Base-by-base conservation (phyloP, 1,140 invertebrate species). In the Dryas iulia region DNA sequence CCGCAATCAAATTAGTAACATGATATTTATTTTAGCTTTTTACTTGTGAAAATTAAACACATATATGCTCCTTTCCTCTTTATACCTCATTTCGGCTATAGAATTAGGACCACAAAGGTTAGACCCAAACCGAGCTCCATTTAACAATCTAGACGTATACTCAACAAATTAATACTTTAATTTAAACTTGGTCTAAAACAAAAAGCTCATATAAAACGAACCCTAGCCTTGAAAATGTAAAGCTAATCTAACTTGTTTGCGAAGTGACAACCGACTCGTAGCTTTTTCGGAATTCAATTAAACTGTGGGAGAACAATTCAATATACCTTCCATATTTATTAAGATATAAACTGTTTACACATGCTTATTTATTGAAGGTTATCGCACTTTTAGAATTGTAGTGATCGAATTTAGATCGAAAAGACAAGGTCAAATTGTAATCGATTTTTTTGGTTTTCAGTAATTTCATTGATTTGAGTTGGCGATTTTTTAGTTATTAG, bases 161-260 rank as follows among this genome's bases (percentile, higher is more conserved):
- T 39, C 0, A n/a, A 39, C n/a, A 39, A 14, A 39, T 39, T 39
- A 39, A 6, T 39, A 14, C 4, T 14, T 39, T 14, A 39, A 39
- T 14, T 39, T 39, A 39, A 39, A 39, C 33, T 39, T 12, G 33
- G n/a, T 39, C 33, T 39, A 39, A 39, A 14, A 39, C 33, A 61
- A 59, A 59, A 61, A 52, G 39, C 59, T 24, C 11, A 61, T 61
- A 52, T 47, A 61, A 47, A 61, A 39, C n/a, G 33, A 39, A 26
- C 59, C 35, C 24, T 26, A 28, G 35, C 35, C 18, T 28, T 52
- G 59, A 61, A 61, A n/a, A 25, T 28, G 35, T 39, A 35, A n/a
- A 47, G 59, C 35, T 61, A 61, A 61, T 61, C 59, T 61, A 61
- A 61, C 59, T 61, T 61, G 59, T 61, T 61, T 47, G 35, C 35